Evolutionary conservation across 2,888 invertebrate genomes (phyloP).

Genomic region (Andrena dorsata): DNA sequence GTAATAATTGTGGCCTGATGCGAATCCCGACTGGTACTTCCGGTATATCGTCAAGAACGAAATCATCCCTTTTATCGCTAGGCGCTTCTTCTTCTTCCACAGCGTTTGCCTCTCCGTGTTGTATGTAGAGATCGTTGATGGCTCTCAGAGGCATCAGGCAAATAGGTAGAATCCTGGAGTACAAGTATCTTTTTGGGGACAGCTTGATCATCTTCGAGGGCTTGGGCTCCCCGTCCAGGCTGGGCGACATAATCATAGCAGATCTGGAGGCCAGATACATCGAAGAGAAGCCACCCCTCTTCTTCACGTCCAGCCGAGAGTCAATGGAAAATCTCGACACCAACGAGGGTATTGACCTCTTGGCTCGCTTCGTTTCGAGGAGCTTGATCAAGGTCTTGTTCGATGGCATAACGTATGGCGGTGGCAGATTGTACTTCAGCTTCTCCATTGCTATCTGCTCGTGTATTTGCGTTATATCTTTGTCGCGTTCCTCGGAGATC

Average conservation of each 20-base stretch:
- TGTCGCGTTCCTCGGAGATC: conserved; percentile 62
- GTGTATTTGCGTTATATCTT: conserved; percentile 42
- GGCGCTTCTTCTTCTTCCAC: background rate
- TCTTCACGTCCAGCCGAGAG: conserved; percentile 79
- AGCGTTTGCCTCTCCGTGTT: conserved; percentile 29
- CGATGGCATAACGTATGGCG: conserved; percentile 79
- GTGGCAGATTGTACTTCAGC: conserved; percentile 79
- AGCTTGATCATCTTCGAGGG: conserved; percentile 79
- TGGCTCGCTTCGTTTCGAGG: conserved; percentile 80
- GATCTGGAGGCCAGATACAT: background rate
- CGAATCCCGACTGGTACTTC: conserved; percentile 65
- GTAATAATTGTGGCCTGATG: conserved; percentile 75
- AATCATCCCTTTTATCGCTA: background rate
- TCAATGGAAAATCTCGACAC: conserved; percentile 83
- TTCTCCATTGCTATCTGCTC: conserved; percentile 71
- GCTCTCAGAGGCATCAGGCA: conserved; percentile 80
- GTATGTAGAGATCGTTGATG: conserved; percentile 77
- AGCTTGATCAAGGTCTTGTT: conserved; percentile 76
- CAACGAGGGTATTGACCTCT: conserved; percentile 79
- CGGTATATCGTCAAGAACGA: conserved; percentile 58
- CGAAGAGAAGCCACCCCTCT: conserved; percentile 63
- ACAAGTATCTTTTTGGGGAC: conserved; percentile 78
- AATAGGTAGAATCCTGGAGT: conserved; percentile 75
- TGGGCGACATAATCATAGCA: conserved; percentile 21
- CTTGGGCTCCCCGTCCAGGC: conserved; percentile 15